Base-by-base conservation (phyloP, 2,113 vertebrate genomes). In the Aphelocoma coerulescens region DNA sequence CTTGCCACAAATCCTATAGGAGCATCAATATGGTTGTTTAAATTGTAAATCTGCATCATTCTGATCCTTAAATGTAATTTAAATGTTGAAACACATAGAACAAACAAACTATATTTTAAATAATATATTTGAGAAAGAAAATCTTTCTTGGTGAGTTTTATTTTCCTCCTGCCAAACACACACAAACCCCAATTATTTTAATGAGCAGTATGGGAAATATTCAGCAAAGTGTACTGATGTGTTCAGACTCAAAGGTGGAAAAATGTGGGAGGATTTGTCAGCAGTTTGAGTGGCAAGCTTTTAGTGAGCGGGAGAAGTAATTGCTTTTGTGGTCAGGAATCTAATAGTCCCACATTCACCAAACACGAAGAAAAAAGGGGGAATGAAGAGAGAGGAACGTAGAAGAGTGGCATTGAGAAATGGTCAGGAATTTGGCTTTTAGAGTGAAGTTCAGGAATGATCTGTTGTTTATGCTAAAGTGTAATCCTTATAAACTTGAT, bases 401-500 rank as follows among this genome's bases (percentile, higher is more conserved):
- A 24, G 65, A 78, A 39, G 24, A 68, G 58, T 75, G 66, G 41
- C 87, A 52, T 65, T 94, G 91, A 93, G 91, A 92, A 97, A 92
- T 44, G 76, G 80, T n/a, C 77, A 87, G 91, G 94, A 96, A 96
- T 95, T 92, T 85, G 84, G 65, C 93, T 79, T 82, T 85, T 69
- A 35, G 89, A 88, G 66, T 79, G 89, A 85, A 89, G 93, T 94
- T 95, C 93, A 82, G 93, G 68, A 91, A 84, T 54, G 66, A 76
- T 82, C 87, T 48, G 77, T 94, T 96, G 91, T 92, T 96, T 93
- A 88, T 95, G 74, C 91, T 89, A 35, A 88, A 94, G 91, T 95
- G 94, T 95, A 95, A 95, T 95, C 93, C 87, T 51, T 97, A 91
- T 88, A 97, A 94, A 94, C 93, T 93, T 52, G 95, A 93, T 97